Base-by-base conservation (phyloP, 2,113 vertebrate species). In the Myiozetetes cayanensis region DNA sequence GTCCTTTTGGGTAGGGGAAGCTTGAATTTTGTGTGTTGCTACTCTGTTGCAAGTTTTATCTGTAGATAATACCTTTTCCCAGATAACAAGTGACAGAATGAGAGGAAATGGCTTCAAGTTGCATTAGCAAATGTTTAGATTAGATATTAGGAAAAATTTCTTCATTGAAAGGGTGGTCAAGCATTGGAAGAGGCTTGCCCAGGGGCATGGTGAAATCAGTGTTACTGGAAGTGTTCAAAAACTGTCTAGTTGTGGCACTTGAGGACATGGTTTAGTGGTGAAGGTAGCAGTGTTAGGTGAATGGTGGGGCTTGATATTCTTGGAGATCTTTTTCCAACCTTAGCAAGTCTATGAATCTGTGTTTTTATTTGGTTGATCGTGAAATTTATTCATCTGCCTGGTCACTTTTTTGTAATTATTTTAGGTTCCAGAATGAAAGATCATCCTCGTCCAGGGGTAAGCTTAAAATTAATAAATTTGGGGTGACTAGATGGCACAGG, bases 381-480 rank as follows among this genome's bases (percentile, higher is more conserved):
- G 92, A 66, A 55, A 28, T 94, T 92, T 52, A 47, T 85, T 95
- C 53, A 67, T 41, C 37, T 95, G 55, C 82, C 71, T 74, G 75
- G 52, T 92, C 22, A 63, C 65, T 58, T 87, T 74, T 91, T 79
- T 87, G 79, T 89, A 78, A 93, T 97, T 89, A 16, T 91, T 96
- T 70, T 92, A 98, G 98, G 97, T 97, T 96, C 96, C 96, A 96
- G 97, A 95, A 97, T 97, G 96, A 97, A 95, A 97, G 97, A 97
- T 94, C 97, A 97, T 97, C 98, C 97, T 89, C 97, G 96, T 96
- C 96, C 98, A 90, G 97, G 97, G 98, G 98, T 98, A 98, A 98
- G 98, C 98, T 97, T 96, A 97, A 93, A 92, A 96, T 96, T 97
- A 97, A 96, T 97, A 92, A 95, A 96, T 96, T 97, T 94, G 82